phyloP scores from a whole-genome alignment of 2,888 invertebrate species.

The Pristionchus japonicus region DNA sequence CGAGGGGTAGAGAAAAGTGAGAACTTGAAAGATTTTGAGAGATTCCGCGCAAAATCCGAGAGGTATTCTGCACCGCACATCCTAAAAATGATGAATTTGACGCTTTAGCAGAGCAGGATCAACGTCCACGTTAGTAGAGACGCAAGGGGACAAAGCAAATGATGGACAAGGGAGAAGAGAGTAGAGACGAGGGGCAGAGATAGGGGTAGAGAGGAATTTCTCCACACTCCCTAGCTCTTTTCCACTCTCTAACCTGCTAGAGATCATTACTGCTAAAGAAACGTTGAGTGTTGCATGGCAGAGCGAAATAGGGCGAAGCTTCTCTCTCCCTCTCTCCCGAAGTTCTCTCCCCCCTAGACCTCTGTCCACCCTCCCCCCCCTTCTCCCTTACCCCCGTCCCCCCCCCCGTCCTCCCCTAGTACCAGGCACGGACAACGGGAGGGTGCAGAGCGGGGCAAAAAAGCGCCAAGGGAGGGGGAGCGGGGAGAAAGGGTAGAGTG shows the following conservation, averaged over 20 bases:
- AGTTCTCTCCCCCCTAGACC: not conserved
- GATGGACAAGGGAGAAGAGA: too few species aligned
- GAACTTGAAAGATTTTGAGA: too few species aligned
- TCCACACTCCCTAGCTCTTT: not conserved
- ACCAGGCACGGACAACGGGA: not conserved
- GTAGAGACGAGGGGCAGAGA: conserved; percentile 1
- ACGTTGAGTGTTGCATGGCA: not conserved
- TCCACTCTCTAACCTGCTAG: not conserved
- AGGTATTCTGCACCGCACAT: too few species aligned
- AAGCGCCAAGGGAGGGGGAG: not conserved
- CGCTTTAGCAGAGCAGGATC: too few species aligned
- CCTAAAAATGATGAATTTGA: too few species aligned
- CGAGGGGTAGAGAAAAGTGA: too few species aligned
- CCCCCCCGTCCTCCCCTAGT: not conserved
- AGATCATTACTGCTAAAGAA: not conserved
- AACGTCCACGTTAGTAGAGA: too few species aligned
- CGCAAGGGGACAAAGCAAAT: too few species aligned
- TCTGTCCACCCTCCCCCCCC: not conserved
- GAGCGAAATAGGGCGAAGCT: not conserved
- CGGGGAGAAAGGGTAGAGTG: not conserved
- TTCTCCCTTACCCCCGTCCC: not conserved
- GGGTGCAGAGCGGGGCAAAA: not conserved
- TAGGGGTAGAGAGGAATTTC: not conserved
- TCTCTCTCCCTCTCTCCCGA: not conserved
- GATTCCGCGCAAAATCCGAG: too few species aligned